A percentile compares a stretch with the other conserved stretches of the same genome.
phyloP scores from a whole-genome alignment of 2,113 vertebrate species.

The Nettapus auritus region DNA sequence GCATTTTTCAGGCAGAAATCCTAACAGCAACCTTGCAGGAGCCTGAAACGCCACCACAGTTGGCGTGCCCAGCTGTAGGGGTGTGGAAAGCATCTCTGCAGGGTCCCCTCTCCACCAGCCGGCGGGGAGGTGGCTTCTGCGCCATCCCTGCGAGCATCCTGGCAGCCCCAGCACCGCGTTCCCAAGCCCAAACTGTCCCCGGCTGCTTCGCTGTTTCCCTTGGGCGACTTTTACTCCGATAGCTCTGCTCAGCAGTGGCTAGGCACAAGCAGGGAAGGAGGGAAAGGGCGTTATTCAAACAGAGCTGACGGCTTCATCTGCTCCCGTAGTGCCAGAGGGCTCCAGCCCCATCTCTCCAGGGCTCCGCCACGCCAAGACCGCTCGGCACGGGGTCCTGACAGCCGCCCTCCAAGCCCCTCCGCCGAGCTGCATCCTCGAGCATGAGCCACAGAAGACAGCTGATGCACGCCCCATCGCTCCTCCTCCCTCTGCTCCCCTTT shows the following conservation, averaged over 20 bases:
- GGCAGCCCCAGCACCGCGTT: background rate
- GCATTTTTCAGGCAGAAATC: background rate
- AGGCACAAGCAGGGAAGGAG: background rate
- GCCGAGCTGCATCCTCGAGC: background rate
- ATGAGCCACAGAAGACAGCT: background rate
- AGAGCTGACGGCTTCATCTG: background rate
- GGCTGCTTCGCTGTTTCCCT: background rate
- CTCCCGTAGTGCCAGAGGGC: background rate
- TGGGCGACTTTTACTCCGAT: background rate
- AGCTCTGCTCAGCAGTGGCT: background rate
- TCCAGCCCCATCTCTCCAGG: background rate
- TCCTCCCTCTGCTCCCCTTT: background rate
- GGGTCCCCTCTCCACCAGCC: background rate
- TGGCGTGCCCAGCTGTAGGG: background rate
- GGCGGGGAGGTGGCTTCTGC: background rate
- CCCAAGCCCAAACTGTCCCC: background rate
- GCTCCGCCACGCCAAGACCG: background rate
- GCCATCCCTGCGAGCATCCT: background rate
- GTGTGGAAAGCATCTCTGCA: background rate
- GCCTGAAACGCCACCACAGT: no score
- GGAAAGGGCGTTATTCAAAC: background rate
- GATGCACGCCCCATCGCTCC: background rate
- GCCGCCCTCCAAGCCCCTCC: background rate
- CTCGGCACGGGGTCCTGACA: background rate
- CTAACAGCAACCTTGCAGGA: background rate